Evolutionary conservation across 1,140 invertebrate species (phyloP).

Genomic region (Hyphantria cunea): DNA sequence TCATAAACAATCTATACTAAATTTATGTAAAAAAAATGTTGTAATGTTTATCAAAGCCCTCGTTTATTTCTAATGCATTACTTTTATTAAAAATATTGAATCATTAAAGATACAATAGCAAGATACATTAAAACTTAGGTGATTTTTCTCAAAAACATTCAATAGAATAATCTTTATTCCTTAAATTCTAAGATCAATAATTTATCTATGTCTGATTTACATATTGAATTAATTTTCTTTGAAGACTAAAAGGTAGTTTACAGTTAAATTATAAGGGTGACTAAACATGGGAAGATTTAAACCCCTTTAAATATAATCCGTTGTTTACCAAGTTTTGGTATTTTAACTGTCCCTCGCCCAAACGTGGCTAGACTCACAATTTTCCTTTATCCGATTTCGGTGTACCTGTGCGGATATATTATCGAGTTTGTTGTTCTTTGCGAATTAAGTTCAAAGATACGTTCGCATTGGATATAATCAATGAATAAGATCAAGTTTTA

Average conservation of each 20-base stretch:
- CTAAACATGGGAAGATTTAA: constrained; percentile 6
- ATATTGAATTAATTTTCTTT: constrained; percentile 11
- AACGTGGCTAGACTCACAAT: constrained; percentile 18
- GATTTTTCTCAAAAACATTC: too few species aligned
- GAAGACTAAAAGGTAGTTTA: not conserved
- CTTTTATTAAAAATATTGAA: too few species aligned
- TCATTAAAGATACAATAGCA: too few species aligned
- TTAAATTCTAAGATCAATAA: too few species aligned
- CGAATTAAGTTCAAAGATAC: not conserved
- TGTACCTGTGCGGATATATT: constrained; percentile 8
- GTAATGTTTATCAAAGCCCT: too few species aligned
- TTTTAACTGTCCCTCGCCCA: constrained; percentile 12
- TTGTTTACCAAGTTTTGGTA: constrained; percentile 15
- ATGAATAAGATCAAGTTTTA: too few species aligned
- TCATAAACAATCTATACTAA: too few species aligned
- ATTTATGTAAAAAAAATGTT: too few species aligned
- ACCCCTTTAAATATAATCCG: not conserved
- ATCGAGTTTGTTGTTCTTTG: constrained; percentile 5
- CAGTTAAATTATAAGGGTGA: not conserved
- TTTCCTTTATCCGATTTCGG: constrained; percentile 5
- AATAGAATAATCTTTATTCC: too few species aligned
- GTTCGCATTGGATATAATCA: too few species aligned
- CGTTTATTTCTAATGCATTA: too few species aligned
- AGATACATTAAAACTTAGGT: too few species aligned
- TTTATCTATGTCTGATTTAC: not conserved